phyloP scores from a whole-genome alignment of 1,140 invertebrate species.

The Alviniconcha marisindica region DNA sequence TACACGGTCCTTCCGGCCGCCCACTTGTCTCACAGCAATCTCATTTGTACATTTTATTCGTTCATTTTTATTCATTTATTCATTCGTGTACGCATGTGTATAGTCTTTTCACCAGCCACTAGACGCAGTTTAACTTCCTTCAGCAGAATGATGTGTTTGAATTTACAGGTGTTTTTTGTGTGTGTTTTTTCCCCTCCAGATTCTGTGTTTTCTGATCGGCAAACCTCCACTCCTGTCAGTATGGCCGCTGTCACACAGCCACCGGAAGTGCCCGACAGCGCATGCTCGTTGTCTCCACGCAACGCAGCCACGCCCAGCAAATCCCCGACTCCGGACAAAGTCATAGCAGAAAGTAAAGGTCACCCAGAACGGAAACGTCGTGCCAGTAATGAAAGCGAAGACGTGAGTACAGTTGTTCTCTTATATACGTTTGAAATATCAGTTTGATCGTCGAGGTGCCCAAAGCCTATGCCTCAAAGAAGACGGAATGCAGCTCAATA shows the following conservation, averaged over 20 bases:
- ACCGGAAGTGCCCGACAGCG: slow-evolving; percentile 43
- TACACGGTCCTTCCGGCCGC: too few species aligned
- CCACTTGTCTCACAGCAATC: too few species aligned
- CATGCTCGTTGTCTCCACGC: slow-evolving; percentile 37
- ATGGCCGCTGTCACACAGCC: slow-evolving; percentile 38
- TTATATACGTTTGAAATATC: too few species aligned
- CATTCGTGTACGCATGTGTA: too few species aligned
- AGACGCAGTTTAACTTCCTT: too few species aligned
- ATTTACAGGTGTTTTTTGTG: neutral
- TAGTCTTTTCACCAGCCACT: too few species aligned
- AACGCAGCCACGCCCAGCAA: slow-evolving; percentile 44
- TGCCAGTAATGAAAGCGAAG: slow-evolving; percentile 70
- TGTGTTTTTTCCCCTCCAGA: slow-evolving; percentile 45
- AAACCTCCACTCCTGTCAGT: slow-evolving; percentile 27
- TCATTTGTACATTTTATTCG: too few species aligned
- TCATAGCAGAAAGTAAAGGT: slow-evolving; percentile 54
- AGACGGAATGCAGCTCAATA: too few species aligned
- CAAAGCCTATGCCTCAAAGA: too few species aligned
- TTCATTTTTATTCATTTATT: too few species aligned
- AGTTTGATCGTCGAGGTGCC: too few species aligned
- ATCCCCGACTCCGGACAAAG: slow-evolving; percentile 54
- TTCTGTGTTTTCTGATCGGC: slow-evolving; percentile 13
- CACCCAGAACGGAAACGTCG: slow-evolving; percentile 70
- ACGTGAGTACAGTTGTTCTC: slow-evolving; percentile 62
- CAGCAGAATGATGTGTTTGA: too few species aligned